Percentiles rank a stretch among this genome's conserved stretches.
These are phyloP conservation scores for Ypsolopha scabrella DNA, from an alignment of 2,888 invertebrate genomes.

Conservation along the genomic window DNA sequence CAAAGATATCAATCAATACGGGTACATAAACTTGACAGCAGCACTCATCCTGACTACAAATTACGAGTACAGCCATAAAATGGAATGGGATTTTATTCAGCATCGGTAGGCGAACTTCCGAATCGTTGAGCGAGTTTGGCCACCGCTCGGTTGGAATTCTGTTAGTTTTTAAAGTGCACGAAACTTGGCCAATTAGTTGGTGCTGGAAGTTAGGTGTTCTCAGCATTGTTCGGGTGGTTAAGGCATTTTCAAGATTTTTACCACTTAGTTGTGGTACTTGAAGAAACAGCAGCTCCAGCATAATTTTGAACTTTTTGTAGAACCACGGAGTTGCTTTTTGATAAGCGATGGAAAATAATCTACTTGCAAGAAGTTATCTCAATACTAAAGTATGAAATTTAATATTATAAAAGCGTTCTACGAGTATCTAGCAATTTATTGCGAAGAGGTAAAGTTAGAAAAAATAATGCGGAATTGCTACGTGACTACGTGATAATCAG, in stretches of 20 bases:
- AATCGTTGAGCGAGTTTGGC: conserved; percentile 22
- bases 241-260: conserved; percentile 4
- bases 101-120: conserved; percentile 8
- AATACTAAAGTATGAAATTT: no score
- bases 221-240: conserved; percentile 19
- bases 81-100: conserved; percentile 4
- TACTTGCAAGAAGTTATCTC: no score
- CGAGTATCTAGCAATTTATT: conserved; percentile 2
- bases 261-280: conserved; percentile 4
- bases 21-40: not conserved
- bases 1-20: not conserved
- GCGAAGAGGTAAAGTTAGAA: no score
- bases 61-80: not conserved
- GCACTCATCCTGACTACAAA: not conserved
- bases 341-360: no score
- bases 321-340: no score
- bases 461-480: no score
- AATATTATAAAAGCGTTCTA: conserved; percentile 5
- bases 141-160: conserved; percentile 22
- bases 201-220: conserved; percentile 25
- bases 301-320: no score
- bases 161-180: conserved; percentile 40
- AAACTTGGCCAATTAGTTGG: conserved; percentile 50
- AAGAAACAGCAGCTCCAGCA: no score
- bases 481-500: no score